These are phyloP conservation scores for Microvelia longipes DNA, from an alignment of 1,140 invertebrate species.

Conservation along the genomic window DNA sequence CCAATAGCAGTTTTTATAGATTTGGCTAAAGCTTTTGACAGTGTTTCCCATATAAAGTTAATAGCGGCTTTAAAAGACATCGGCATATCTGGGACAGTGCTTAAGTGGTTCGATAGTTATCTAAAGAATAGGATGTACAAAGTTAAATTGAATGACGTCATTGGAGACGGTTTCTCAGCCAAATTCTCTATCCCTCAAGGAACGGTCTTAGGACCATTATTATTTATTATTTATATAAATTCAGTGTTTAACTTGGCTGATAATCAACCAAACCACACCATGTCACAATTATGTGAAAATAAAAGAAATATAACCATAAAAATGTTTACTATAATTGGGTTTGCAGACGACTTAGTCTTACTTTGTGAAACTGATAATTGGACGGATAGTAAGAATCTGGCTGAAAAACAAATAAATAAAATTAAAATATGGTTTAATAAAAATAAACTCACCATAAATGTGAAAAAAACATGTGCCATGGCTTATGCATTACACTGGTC, in stretches of 20 bases:
- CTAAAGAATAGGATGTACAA: not conserved
- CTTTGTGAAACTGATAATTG: not conserved
- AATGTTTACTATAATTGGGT: not conserved
- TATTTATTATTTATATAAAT: not conserved
- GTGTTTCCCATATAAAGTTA: not conserved
- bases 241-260: not conserved
- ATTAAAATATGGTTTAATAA: not conserved
- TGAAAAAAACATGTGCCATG: not conserved
- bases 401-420: not conserved
- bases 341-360: not conserved
- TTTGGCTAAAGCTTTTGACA: not conserved
- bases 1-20: not conserved
- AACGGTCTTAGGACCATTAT: not conserved
- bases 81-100: not conserved
- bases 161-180: not conserved
- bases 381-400: not conserved
- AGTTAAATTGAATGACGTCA: not conserved
- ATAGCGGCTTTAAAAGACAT: not conserved
- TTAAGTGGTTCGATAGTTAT: not conserved
- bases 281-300: not conserved
- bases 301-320: not conserved
- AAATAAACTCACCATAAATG: not conserved
- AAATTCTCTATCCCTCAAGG: not conserved
- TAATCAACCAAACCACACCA: not conserved
- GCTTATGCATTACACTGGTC: not conserved